Conservation (phyloP, 2,888 invertebrate genomes). For the Cantharis nigra region DNA sequence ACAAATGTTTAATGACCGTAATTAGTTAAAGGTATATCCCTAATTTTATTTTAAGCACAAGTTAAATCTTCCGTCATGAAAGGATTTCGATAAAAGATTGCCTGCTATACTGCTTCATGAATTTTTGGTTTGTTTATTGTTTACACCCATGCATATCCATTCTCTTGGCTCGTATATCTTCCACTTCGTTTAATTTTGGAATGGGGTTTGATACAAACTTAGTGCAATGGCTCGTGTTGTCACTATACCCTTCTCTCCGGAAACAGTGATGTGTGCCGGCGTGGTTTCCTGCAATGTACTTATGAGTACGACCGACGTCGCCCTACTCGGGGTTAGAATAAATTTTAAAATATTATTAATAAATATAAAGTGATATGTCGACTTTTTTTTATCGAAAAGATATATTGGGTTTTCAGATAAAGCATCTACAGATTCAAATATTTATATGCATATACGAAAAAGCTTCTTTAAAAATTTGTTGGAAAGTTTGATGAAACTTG, state of each 20-base stretch:
- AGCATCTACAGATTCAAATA: slow-evolving; percentile 3
- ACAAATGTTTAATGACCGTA: background rate
- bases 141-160: slow-evolving; percentile 22
- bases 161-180: slow-evolving; percentile 22
- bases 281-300: slow-evolving; percentile 14
- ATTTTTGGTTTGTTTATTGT: slow-evolving; percentile 26
- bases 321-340: slow-evolving; percentile 16
- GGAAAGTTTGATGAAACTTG: slow-evolving; percentile 38
- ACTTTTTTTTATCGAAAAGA: slow-evolving; percentile 8
- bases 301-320: background rate
- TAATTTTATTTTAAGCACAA: background rate
- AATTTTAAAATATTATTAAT: slow-evolving; percentile 14
- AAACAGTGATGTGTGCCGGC: slow-evolving; percentile 17
- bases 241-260: slow-evolving; percentile 23
- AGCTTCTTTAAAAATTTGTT: slow-evolving; percentile 30
- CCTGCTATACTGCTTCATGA: slow-evolving; percentile 3
- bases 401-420: slow-evolving; percentile 2
- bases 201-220: slow-evolving; percentile 23
- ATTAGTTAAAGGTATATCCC: background rate
- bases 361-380: slow-evolving; percentile 11
- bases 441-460: background rate
- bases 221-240: slow-evolving; percentile 27
- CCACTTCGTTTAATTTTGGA: slow-evolving; percentile 25
- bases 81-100: background rate
- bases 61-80: background rate